A percentile compares a stretch with the other conserved stretches of the same genome.
Conservation (phyloP, 2,888 invertebrate species). For the Vesta saturnalis region DNA sequence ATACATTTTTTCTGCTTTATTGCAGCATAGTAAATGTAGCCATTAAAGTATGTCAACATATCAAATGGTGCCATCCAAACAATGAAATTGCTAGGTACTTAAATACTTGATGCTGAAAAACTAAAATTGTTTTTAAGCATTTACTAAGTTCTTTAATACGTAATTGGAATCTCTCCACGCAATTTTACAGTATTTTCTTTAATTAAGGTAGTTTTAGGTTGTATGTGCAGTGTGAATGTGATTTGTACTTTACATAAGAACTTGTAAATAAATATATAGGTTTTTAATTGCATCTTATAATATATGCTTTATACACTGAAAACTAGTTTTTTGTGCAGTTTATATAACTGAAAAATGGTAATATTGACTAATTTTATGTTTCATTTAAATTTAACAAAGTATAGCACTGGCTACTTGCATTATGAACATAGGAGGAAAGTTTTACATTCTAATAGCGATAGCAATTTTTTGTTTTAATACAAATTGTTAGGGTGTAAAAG, state of each 20-base stretch:
- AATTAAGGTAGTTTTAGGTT: conserved; percentile 47
- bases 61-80: conserved; percentile 46
- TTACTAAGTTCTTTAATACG: conserved; percentile 41
- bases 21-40: conserved; percentile 26
- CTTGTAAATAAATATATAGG: conserved; percentile 44
- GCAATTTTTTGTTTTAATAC: conserved; percentile 9
- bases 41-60: conserved; percentile 38
- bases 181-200: conserved; percentile 59
- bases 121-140: conserved; percentile 44
- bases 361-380: conserved; percentile 28
- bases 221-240: conserved; percentile 55
- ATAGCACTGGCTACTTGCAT: conserved; percentile 36
- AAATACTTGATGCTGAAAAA: conserved; percentile 38
- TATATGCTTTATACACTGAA: conserved; percentile 34
- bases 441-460: conserved; percentile 18
- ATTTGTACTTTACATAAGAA: conserved; percentile 43
- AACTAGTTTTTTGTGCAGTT: conserved; percentile 26
- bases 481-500: conserved; percentile 25
- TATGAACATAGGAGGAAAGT: conserved; percentile 19
- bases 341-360: conserved; percentile 28
- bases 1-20: conserved; percentile 7
- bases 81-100: conserved; percentile 40
- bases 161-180: conserved; percentile 46
- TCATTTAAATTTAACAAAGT: conserved; percentile 31
- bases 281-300: conserved; percentile 29